These are phyloP conservation scores for Tuta absoluta DNA, from an alignment of 2,888 invertebrate genomes.

Conservation along the genomic window DNA sequence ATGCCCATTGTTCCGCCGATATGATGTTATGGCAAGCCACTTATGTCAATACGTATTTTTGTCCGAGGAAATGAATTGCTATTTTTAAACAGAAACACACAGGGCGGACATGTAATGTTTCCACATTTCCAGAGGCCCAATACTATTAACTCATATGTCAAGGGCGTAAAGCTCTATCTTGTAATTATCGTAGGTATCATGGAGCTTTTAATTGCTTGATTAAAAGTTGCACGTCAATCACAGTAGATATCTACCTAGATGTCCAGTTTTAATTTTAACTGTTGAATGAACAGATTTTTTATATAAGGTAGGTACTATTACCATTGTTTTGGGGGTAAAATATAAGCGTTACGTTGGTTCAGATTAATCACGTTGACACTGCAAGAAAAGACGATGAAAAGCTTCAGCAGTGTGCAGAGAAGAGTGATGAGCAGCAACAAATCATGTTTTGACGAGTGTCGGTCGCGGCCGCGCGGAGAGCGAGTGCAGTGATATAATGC, in stretches of 20 bases:
- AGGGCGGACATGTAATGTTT: background rate
- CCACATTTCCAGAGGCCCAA: background rate
- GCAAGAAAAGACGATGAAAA: slow-evolving; percentile 7
- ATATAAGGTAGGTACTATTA: background rate
- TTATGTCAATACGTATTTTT: slow-evolving; percentile 56
- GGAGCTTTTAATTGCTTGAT: slow-evolving; percentile 23
- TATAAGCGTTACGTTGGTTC: background rate
- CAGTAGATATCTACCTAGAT: background rate
- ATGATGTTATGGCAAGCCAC: slow-evolving; percentile 69
- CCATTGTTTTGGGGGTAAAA: slow-evolving; percentile 11
- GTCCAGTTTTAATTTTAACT: background rate
- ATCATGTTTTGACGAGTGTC: slow-evolving; percentile 61
- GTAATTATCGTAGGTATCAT: slow-evolving; percentile 11
- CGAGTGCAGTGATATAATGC: slow-evolving; percentile 53
- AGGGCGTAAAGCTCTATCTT: slow-evolving; percentile 19
- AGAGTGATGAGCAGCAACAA: slow-evolving; percentile 62
- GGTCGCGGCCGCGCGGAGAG: slow-evolving; percentile 37
- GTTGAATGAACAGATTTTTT: background rate
- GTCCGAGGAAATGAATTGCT: slow-evolving; percentile 21
- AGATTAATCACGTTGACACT: slow-evolving; percentile 28
- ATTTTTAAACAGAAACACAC: slow-evolving; percentile 17
- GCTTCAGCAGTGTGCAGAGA: slow-evolving; percentile 33
- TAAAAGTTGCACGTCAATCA: slow-evolving; percentile 18
- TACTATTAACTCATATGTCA: slow-evolving; percentile 19
- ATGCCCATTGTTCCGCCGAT: slow-evolving; percentile 74